Evolutionary conservation across 2,888 invertebrate genomes (phyloP), one percentile per base, ranked within the genome.

Genomic region (Dromius quadrimaculatus): DNA sequence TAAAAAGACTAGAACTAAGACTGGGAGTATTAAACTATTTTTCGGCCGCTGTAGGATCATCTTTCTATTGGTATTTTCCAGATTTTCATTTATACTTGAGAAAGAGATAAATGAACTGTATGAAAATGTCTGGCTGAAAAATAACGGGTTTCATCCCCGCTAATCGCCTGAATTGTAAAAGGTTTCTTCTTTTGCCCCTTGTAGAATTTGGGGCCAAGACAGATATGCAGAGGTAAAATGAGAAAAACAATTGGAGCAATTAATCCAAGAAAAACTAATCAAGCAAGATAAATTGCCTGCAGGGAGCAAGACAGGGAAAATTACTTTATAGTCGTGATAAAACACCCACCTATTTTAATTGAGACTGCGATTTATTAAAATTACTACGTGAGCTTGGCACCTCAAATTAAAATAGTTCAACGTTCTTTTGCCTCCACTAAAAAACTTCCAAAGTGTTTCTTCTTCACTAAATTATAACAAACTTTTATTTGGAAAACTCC

Each of bases 251-350:
- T 83, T 82, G 82, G 77, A 81, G 82, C 82, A 82, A 82, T 83
- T 82, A 83, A 82, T 83, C 80, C 81, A 80, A 81, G 82, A 82
- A 82, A 82, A 83, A 82, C 82, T 83, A 83, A 83, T 83, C 83
- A 83, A 82, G 81, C 80, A 81, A 82, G 82, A 82, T 82, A 82
- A 82, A 83, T 83, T 79, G 80, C 78, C 72, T 72, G 73, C 75
- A 78, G 79, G 78, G 79, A 78, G 78, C 77, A 36, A 69, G 74
- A 76, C 77, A 78, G 77, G 78, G 77, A 78, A 80, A 82, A 82
- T 82, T 82, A 81, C 82, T 82, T 82, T 81, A 81, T 80, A 81
- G 81, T 79, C 80, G 79, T 78, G 81, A 82, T 83, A 82, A 82
- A 82, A 82, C 80, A 82, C 79, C 80, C 78, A 80, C 79, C 81